A percentile compares a stretch with the other conserved stretches of the same genome.
Conservation (phyloP, 2,797 vertebrate species). For the Hybognathus amarus region DNA sequence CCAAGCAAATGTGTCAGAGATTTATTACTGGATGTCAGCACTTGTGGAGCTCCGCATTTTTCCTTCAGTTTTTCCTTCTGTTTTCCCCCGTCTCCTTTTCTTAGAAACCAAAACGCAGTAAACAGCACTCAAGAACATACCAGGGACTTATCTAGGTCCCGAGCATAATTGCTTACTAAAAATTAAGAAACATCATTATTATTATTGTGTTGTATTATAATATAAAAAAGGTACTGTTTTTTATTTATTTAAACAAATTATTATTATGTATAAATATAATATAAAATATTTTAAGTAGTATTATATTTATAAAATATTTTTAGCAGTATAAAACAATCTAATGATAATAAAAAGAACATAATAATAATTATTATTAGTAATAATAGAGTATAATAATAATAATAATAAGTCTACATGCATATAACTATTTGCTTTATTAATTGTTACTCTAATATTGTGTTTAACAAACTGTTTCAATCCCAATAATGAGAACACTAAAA, state of each 20-base stretch:
- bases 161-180: no score
- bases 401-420: neutral
- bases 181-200: neutral
- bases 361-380: no score
- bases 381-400: neutral
- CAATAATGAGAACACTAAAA: neutral
- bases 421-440: neutral
- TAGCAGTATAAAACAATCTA: neutral
- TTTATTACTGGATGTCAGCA: slow-evolving; percentile 27
- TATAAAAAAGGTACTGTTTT: no score
- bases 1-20: neutral
- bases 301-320: neutral
- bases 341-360: neutral
- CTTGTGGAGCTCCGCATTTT: neutral
- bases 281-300: neutral
- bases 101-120: neutral
- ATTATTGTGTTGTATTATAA: neutral
- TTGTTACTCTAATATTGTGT: neutral
- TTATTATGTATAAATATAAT: no score
- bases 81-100: neutral
- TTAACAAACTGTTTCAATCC: neutral
- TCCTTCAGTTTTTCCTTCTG: neutral
- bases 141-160: neutral
- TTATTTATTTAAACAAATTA: no score
- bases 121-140: neutral